Evolutionary conservation across 2,888 invertebrate species (phyloP), one percentile per base, ranked within the genome.

Genomic region (Mimachlamys varia): DNA sequence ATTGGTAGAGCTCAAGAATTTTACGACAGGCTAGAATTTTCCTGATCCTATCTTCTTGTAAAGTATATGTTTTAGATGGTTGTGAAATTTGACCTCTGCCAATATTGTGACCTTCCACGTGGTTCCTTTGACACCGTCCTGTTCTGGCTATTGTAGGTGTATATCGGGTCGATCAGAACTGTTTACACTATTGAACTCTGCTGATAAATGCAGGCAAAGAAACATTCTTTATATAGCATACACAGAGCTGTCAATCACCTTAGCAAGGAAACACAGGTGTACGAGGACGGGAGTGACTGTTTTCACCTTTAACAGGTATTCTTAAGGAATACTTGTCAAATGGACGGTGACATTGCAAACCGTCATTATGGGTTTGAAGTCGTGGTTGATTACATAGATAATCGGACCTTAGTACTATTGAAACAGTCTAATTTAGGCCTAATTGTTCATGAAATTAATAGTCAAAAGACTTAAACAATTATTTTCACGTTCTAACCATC

Each of bases 361-460:
- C 27, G 33, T 76, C 76, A 76, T 76, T 33, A 76, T 76, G 76
- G 76, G 2, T 76, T 76, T 76, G 76, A 76, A 76, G 76, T 76
- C 76, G 76, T 76, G 76, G 76, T 76, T 76, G 76, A 76, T 76
- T 76, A 76, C 76, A 76, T 27, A 76, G 76, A 76, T 76, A 76
- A 76, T 76, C 76, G 17, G 33, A 12, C 76, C 33, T 76, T 27
- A 76, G 33, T 76, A 22, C 76, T 76, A 76, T 27, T 76, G 76
- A 76, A 76, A 76, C 76, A 76, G 76, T 76, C 76, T 33, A 76
- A 76, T 76, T 76, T 76, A 76, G 76, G 17, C 76, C 76, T 76
- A 76, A 76, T 76, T 76, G 76, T 76, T 76, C 76, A 76, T 76
- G 76, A 76, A 76, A 76, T 76, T 76, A 76, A 76, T 76, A 76